Evolutionary conservation across 2,113 vertebrate species (phyloP).

Genomic region (Pluvianellus socialis): DNA sequence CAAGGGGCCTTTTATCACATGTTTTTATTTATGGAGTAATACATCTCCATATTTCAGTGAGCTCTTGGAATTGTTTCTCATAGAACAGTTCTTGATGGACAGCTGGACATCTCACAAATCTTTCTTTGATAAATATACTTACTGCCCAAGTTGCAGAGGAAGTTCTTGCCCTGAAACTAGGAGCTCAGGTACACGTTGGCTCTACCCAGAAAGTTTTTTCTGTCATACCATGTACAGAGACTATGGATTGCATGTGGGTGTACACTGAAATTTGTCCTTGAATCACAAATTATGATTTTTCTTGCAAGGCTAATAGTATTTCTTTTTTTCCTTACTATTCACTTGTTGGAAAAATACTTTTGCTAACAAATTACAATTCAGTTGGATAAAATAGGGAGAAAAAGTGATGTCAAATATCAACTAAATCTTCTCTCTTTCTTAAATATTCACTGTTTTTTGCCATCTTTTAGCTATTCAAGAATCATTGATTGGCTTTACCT

Average conservation of each 20-base stretch:
- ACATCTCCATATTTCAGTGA: background rate
- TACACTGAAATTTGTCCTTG: background rate
- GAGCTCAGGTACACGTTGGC: background rate
- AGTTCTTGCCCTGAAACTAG: background rate
- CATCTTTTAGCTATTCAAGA: background rate
- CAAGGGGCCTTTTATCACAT: background rate
- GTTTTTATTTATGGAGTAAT: background rate
- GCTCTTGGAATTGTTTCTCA: background rate
- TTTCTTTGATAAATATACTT: background rate
- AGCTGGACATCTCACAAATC: background rate
- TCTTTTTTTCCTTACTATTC: background rate
- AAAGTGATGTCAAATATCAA: background rate
- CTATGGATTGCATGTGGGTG: background rate
- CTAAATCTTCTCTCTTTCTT: background rate
- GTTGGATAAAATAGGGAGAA: background rate
- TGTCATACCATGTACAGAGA: background rate
- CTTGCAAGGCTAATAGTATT: background rate
- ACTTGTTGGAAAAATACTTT: background rate
- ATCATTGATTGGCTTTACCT: background rate
- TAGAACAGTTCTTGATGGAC: background rate
- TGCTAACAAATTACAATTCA: background rate
- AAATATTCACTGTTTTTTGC: background rate
- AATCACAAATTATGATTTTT: background rate
- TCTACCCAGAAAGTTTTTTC: background rate
- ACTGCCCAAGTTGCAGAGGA: background rate